Base-by-base conservation (phyloP, 1,140 invertebrate genomes). In the Bactericera cockerelli region DNA sequence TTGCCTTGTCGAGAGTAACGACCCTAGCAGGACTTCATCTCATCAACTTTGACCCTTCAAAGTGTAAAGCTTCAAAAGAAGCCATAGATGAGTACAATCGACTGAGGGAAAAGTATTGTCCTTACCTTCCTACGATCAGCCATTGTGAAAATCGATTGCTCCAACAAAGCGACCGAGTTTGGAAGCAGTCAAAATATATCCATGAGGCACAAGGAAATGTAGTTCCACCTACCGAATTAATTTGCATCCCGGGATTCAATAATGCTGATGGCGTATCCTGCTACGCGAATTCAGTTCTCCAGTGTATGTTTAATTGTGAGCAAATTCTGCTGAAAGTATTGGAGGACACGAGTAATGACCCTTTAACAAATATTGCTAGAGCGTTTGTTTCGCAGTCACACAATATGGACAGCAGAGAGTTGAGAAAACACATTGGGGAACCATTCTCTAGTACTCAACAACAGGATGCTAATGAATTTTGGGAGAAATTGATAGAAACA, bases 1-100 rank as follows among this genome's bases (percentile, higher is more conserved):
- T 72, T 22, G 69, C 70, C 53, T 60, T 71, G 10, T 70, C 69
- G 14, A 64, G 69, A 59, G 65, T 70, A 11, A 69, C 63, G 16
- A 65, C 57, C 6, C 59, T 72, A 11, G 42, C 68, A 21, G 68
- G 69, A n/a, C 53, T 59, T n/a, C 42, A 59, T 31, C 14, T 59
- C 19, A 55, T 59, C 14, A 59, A 59, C 26, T 25, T 59, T 55
- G 58, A 59, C 25, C 31, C 25, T 26, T 49, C 42, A 4, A 49
- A 49, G 19, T 49, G 42, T 49, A 49, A 49, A 22, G 42, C 42
- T 19, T 49, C 42, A 16, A 49, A n/a, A n/a, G 42, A 49, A n/a
- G 42, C 42, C 3, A n/a, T 49, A 6, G 42, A 49, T n/a, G 42
- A 49, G 19, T 49, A 49, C n/a, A 49, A 49, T 49, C n/a, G 42